Base-by-base conservation (phyloP, 2,888 invertebrate species). In the Sphaerolaimus hirsutus region DNA sequence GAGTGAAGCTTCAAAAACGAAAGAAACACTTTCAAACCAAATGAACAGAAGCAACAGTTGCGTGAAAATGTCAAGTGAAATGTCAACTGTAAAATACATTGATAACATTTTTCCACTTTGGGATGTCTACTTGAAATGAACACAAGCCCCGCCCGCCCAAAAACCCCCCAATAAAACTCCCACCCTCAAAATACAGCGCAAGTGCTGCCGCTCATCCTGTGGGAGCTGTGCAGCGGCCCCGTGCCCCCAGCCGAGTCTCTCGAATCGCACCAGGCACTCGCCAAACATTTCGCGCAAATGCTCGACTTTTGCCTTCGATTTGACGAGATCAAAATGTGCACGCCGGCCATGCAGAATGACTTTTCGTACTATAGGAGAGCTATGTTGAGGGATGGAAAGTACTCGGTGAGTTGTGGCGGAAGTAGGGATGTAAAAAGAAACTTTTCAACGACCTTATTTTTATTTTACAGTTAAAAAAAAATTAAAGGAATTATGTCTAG, bases 311-410 rank as follows among this genome's bases (percentile, higher is more conserved):
- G 84, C 43, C 73, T 87, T 53, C 84, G 83, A 66, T 89, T 87
- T 69, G 87, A 87, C 68, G 84, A 84, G 68, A 75, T 82, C 63
- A 87, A 87, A 74, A 86, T 87, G 86, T 81, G 81, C 64, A 86
- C 82, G 48, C 86, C 87, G 52, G 83, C 86, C 52, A 82, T 87
- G 62, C 86, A 87, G 65, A 87, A 87, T 68, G 87, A 87, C 69
- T 84, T 87, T 67, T 86, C 84, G 67, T 87, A 84, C 68, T 87
- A 86, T 69, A 72, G 86, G 58, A 74, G 86, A 57, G 81, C 81
- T 52, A 74, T 83, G 38, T n/a, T n/a, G n/a, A n/a, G n/a, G n/a
- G n/a, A n/a, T n/a, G n/a, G n/a, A n/a, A n/a, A n/a, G n/a, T n/a
- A n/a, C n/a, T n/a, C n/a, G n/a, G n/a, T n/a, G n/a, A n/a, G n/a